phyloP scores from a whole-genome alignment of 2,797 vertebrate species.

The Syngnathus acus region DNA sequence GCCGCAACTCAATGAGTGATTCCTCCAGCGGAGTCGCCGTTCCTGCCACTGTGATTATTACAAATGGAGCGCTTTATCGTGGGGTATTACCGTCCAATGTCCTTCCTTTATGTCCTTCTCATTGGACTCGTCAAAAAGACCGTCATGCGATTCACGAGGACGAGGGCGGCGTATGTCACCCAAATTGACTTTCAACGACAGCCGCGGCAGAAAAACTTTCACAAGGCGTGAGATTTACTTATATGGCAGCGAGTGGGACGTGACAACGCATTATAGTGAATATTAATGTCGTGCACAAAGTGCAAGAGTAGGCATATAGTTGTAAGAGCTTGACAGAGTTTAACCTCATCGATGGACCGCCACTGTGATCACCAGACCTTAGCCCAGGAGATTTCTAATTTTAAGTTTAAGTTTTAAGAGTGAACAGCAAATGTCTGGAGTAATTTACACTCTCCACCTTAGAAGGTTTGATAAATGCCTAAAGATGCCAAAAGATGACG shows the following conservation, averaged over 20 bases:
- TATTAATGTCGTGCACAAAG: neutral
- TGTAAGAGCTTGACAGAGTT: neutral
- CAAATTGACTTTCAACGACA: conserved; percentile 40
- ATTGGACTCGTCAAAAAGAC: conserved; percentile 41
- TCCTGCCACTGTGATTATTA: conserved; percentile 43
- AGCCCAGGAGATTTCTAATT: no score
- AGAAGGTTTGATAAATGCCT: no score
- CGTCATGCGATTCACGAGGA: conserved; percentile 48
- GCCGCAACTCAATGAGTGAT: conserved; percentile 43
- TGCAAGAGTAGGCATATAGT: neutral
- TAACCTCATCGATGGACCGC: no score
- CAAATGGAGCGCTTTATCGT: conserved; percentile 51
- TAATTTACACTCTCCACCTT: no score
- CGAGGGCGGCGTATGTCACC: conserved; percentile 35
- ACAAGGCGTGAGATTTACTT: conserved; percentile 20
- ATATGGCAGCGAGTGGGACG: neutral
- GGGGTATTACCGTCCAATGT: conserved; percentile 38
- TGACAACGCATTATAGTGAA: neutral
- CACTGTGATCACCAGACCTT: no score
- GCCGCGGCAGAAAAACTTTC: conserved; percentile 23
- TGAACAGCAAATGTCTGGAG: no score
- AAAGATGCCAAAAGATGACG: no score
- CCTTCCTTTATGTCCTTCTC: conserved; percentile 46
- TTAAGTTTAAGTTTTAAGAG: no score
- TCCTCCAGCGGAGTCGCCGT: conserved; percentile 34